Conservation (phyloP, 2,888 invertebrate species). For the Hydrotaea diabolus region DNA sequence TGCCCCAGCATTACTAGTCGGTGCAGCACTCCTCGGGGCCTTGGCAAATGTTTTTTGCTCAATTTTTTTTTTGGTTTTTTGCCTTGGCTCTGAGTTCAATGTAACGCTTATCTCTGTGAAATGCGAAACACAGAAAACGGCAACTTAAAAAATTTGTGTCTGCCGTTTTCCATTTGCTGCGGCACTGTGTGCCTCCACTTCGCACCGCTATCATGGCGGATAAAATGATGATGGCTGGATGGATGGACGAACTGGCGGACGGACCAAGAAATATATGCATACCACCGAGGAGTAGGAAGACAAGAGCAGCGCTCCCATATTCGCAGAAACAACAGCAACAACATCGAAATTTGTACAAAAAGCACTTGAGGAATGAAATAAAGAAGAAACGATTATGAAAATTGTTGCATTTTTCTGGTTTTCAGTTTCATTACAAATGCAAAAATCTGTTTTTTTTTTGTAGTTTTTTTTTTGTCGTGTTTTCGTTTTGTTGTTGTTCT, state of each 20-base stretch:
- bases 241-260: constrained; percentile 17
- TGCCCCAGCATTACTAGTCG: background rate
- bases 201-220: constrained; percentile 58
- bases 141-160: constrained; percentile 37
- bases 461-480: background rate
- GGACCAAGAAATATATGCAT: constrained; percentile 7
- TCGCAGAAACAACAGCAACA: constrained; percentile 24
- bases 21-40: constrained; percentile 44
- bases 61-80: too few relatives aligned
- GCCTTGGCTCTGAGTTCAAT: constrained; percentile 52
- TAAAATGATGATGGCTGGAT: constrained; percentile 1
- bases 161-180: constrained; percentile 60
- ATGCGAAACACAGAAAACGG: constrained; percentile 15
- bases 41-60: too few relatives aligned
- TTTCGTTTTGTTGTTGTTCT: background rate
- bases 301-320: constrained; percentile 38
- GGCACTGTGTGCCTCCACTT: too few relatives aligned
- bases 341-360: constrained; percentile 28
- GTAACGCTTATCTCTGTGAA: constrained; percentile 59
- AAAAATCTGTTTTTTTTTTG: constrained; percentile 70
- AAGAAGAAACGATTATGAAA: constrained; percentile 69
- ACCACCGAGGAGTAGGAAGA: background rate
- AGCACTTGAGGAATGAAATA: constrained; percentile 60
- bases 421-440: constrained; percentile 79
- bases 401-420: constrained; percentile 78